Conservation (phyloP, 2,888 invertebrate species). For the Lithosia quadra region DNA sequence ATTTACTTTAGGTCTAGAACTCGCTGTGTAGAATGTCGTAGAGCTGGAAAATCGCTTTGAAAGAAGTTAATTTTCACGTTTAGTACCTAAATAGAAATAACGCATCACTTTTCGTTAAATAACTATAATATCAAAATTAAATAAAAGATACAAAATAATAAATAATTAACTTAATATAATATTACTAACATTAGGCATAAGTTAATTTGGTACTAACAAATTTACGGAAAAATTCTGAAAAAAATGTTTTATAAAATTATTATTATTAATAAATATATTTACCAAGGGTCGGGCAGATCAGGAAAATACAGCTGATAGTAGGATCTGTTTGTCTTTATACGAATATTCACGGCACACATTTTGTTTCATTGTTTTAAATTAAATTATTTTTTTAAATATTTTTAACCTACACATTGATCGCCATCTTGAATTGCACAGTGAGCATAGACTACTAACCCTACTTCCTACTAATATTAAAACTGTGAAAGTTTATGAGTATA, state of each 20-base stretch:
- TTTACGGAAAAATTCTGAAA: no score
- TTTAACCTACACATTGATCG: background rate
- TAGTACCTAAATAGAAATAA: no score
- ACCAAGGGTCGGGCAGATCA: constrained; percentile 17
- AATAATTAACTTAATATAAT: no score
- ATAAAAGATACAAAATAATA: background rate
- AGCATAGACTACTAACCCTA: background rate
- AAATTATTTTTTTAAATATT: background rate
- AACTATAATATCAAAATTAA: background rate
- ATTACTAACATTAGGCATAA: no score
- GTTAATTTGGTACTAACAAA: no score
- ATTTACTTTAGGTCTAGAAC: no score
- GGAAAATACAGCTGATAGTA: constrained; percentile 28
- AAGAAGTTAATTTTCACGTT: no score
- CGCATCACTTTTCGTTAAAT: no score
- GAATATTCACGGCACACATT: constrained; percentile 3
- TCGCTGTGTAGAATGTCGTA: no score
- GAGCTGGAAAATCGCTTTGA: no score
- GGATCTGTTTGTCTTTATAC: constrained; percentile 9
- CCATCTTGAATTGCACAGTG: constrained; percentile 3
- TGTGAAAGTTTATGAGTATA: background rate
- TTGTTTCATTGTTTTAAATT: background rate
- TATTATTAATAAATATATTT: constrained; percentile 19
- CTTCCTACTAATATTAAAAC: background rate
- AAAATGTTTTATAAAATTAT: no score